Evolutionary conservation across 2,113 vertebrate genomes (phyloP), one percentile per base, ranked within the genome.

Genomic region (Hippocampus zosterae): DNA sequence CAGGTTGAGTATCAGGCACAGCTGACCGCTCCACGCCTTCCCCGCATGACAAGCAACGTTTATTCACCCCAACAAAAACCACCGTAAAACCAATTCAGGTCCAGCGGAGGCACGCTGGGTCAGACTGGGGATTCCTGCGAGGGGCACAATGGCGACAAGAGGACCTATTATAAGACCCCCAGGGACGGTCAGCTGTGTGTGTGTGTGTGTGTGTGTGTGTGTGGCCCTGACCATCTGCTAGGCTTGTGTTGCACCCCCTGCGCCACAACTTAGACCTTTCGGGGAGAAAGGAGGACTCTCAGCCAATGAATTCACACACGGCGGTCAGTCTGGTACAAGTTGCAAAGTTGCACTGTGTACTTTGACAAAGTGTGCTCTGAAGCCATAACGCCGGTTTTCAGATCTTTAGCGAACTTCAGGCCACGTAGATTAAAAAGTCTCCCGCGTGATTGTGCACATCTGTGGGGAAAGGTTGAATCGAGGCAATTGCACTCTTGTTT

Each of bases 151-250:
- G 8, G 82, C 74, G 72, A 74, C 74, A 72, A 70, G 73, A 73
- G 76, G 65, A 71, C 68, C 84, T 81, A 79, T 87, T 85, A 82
- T 85, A 74, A 67, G 79, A 79, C 76, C 83, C 77, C 65, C 9
- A 50, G 66, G 82, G 82, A 79, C 50, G 78, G 80, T 85, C 82
- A 84, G 73, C 77, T 75, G 64, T 67, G 74, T 69, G 70, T n/a
- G n/a, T n/a, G n/a, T n/a, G n/a, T n/a, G n/a, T n/a, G n/a, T n/a
- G n/a, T n/a, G n/a, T n/a, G n/a, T n/a, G n/a, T 76, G 82, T 86
- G 81, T 85, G 82, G 81, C 74, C 77, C 82, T 67, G 74, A 80
- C 85, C 86, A 88, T 90, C 87, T 90, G 89, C 76, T 81, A 82
- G 74, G n/a, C n/a, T n/a, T n/a, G n/a, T n/a, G n/a, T n/a, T n/a